Evolutionary conservation across 2,113 vertebrate species (phyloP).

Genomic region (Chascanopsetta lugubris): DNA sequence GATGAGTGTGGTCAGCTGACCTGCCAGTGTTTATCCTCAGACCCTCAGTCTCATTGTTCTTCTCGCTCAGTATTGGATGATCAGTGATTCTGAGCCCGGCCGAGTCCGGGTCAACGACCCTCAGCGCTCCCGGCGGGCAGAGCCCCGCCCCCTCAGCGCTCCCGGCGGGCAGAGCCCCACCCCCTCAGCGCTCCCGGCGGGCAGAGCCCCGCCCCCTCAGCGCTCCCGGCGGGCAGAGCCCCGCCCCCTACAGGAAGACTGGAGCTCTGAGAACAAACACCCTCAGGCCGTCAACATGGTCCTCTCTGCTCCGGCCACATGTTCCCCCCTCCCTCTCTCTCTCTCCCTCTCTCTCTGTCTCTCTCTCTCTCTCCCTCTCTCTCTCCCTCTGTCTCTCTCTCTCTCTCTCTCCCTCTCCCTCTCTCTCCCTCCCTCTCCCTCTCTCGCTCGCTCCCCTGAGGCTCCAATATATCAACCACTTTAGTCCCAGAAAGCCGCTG

Average conservation of each 20-base stretch:
- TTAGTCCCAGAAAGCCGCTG: background rate
- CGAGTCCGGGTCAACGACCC: slow-evolving; percentile 63
- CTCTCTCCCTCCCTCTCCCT: background rate
- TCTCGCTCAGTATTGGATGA: slow-evolving; percentile 44
- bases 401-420: too few relatives aligned
- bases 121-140: slow-evolving; percentile 57
- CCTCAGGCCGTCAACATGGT: background rate
- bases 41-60: slow-evolving; percentile 25
- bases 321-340: background rate
- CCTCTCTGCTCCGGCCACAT: background rate
- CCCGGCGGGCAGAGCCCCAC: slow-evolving; percentile 56
- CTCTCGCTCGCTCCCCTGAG: slow-evolving; percentile 14
- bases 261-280: slow-evolving; percentile 67
- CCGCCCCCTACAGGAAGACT: slow-evolving; percentile 55
- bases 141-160: slow-evolving; percentile 57
- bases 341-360: background rate
- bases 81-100: slow-evolving; percentile 59
- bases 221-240: slow-evolving; percentile 62
- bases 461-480: slow-evolving; percentile 3
- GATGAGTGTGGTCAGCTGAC: background rate
- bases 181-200: slow-evolving; percentile 60
- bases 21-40: slow-evolving; percentile 31
- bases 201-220: slow-evolving; percentile 47
- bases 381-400: too few relatives aligned
- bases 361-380: too few relatives aligned